phyloP scores from a whole-genome alignment of 1,140 invertebrate species.

The Eumeta japonica region DNA sequence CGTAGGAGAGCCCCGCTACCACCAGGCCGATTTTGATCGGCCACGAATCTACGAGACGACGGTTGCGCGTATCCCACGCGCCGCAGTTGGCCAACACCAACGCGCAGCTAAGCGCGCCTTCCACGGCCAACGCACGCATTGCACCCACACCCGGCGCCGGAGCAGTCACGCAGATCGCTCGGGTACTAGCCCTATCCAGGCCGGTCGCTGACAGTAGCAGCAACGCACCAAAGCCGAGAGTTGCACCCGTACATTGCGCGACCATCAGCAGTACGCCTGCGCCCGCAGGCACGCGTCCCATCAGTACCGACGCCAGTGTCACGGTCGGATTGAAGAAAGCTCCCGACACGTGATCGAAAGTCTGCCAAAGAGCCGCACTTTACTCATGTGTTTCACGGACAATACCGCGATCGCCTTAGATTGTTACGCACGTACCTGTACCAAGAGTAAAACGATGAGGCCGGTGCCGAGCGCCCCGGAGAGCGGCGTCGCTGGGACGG shows the following conservation, averaged over 20 bases:
- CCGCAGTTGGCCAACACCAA: constrained; percentile 50
- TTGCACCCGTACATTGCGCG: constrained; percentile 6
- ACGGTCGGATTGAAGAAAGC: constrained; percentile 33
- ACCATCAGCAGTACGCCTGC: constrained; percentile 4
- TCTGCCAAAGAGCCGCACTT: constrained; percentile 14
- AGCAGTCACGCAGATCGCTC: constrained; percentile 21
- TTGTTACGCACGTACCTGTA: too few relatives aligned
- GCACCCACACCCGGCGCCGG: too few relatives aligned
- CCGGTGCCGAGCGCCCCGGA: constrained; percentile 21
- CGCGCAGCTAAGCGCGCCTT: constrained; percentile 39
- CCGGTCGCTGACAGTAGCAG: constrained; percentile 8
- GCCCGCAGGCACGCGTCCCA: constrained; percentile 11
- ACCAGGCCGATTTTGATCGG: constrained; percentile 46
- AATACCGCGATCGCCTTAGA: too few relatives aligned
- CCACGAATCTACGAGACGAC: constrained; percentile 45
- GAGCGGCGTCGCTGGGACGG: constrained; percentile 9
- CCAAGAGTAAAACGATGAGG: constrained; percentile 20
- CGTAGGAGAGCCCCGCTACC: constrained; percentile 43
- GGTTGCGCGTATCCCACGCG: constrained; percentile 49
- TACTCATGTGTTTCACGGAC: too few relatives aligned
- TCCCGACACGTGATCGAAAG: constrained; percentile 32
- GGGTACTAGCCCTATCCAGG: too few relatives aligned
- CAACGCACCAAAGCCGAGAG: constrained; percentile 14
- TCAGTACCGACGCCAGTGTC: constrained; percentile 26
- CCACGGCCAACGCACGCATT: constrained; percentile 38